phyloP scores from a whole-genome alignment of 2,113 vertebrate species.

The Agapornis roseicollis region DNA sequence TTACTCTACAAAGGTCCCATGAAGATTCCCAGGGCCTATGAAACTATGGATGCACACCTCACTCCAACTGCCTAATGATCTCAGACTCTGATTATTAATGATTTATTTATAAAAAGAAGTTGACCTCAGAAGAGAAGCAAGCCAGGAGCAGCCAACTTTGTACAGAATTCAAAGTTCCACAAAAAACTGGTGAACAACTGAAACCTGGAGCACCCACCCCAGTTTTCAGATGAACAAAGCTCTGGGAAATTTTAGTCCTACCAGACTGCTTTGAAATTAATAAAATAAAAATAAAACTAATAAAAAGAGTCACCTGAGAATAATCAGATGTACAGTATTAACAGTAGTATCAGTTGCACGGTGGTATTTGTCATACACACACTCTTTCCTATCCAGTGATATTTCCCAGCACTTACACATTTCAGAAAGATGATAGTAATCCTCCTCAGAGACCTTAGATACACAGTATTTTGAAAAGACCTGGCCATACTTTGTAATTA shows the following conservation, averaged over 20 bases:
- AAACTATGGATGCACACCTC: not conserved
- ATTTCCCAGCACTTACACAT: not conserved
- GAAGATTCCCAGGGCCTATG: not conserved
- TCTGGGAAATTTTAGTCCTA: not conserved
- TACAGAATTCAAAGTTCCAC: not conserved
- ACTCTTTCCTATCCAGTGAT: not conserved
- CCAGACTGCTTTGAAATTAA: not conserved
- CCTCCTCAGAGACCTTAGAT: not conserved
- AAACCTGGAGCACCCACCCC: not conserved
- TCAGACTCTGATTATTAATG: not conserved
- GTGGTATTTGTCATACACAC: not conserved
- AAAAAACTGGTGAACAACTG: not conserved
- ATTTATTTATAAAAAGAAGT: not conserved
- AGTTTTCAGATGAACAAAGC: not conserved
- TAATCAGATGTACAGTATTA: not conserved
- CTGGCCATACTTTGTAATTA: not conserved
- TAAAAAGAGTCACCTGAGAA: not conserved
- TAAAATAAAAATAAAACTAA: not conserved
- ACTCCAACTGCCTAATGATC: not conserved
- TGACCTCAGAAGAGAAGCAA: not conserved
- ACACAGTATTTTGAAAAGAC: not conserved
- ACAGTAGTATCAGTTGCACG: rapidly evolving
- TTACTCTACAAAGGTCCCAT: not conserved
- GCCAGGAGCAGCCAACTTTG: not conserved
- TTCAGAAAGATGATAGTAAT: not conserved